Conservation (phyloP, 1,140 invertebrate genomes). For the Drosophila kurseongensis region DNA sequence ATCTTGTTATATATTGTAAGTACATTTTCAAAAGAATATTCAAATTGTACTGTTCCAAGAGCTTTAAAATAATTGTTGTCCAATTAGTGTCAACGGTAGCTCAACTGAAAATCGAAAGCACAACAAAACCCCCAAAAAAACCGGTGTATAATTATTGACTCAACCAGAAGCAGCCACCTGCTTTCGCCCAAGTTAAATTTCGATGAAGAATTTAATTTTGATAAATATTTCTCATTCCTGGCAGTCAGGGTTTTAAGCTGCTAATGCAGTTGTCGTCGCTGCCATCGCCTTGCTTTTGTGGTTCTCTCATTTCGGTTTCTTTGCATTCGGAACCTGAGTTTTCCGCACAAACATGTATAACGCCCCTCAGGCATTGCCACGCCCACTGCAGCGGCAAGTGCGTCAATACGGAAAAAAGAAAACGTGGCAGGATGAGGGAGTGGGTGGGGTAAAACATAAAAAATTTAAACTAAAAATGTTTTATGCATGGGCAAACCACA, state of each 20-base stretch:
- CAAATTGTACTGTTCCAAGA: no score
- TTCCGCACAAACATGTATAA: slow-evolving; percentile 36
- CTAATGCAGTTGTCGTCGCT: slow-evolving; percentile 9
- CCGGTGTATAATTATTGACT: slow-evolving; percentile 11
- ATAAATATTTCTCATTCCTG: slow-evolving; percentile 51
- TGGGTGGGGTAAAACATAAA: slow-evolving; percentile 43
- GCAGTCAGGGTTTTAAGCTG: slow-evolving; percentile 48
- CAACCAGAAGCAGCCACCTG: not conserved
- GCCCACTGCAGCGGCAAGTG: slow-evolving; percentile 31
- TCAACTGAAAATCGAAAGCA: not conserved
- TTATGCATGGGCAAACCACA: slow-evolving; percentile 80
- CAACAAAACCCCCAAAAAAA: not conserved
- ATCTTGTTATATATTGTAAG: no score
- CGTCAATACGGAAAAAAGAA: slow-evolving; percentile 5
- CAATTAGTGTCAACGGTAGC: no score
- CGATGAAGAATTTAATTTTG: slow-evolving; percentile 43
- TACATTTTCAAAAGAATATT: no score
- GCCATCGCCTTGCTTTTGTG: slow-evolving; percentile 32
- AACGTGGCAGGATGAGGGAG: slow-evolving; percentile 8
- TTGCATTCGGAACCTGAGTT: not conserved
- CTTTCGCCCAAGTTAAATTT: not conserved
- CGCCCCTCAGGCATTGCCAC: slow-evolving; percentile 23
- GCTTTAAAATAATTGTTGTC: no score
- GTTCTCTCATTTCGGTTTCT: not conserved
- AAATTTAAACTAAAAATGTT: slow-evolving; percentile 77